Base-by-base conservation (phyloP, 2,888 invertebrate genomes). In the Eubasilissa splendida region DNA sequence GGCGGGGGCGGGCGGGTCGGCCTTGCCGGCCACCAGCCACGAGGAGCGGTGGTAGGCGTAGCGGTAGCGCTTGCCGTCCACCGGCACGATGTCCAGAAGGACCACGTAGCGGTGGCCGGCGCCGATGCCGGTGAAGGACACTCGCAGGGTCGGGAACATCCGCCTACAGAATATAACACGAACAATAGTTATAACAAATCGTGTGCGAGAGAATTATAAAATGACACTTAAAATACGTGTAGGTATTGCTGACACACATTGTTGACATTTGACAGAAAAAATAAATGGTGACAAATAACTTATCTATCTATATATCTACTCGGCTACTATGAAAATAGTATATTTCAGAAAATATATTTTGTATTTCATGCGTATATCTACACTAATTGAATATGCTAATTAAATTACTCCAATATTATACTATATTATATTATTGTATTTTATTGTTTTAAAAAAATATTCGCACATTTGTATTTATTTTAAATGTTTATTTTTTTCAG, bases 41-140 rank as follows among this genome's bases (percentile, higher is more conserved):
- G 97, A 97, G 84, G 97, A 98, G 86, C 98, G 95, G 92, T 99
- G 99, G 92, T 99, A 99, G 84, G 99, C 98, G 92, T 99, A 99
- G 84, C 98, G 94, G 91, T 97, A 97, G 80, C 99, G 93, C 90
- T 98, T 97, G 90, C 96, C 96, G 91, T 99, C 99, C 87, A 99
- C 97, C 82, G 98, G 98, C 84, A 98, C 96, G 87, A 99, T 97
- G 91, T 99, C 99, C 92, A 99, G 93, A 85, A 98, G 92, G 79
- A 99, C 98, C 77, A 96, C 95, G 91, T 98, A 99, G 84, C 95
- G 94, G 87, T 95, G 95, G 86, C 96, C 95, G 81, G 94, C 92
- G 86, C 95, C 93, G 86, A 95, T 92, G 1, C 96, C 96, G 85
- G 94, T 94, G 92, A 99, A 98, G 83, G 97, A 97, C 84, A 97